Evolutionary conservation across 2,797 vertebrate species (phyloP).

Genomic region (Sphenopsis melanotis): DNA sequence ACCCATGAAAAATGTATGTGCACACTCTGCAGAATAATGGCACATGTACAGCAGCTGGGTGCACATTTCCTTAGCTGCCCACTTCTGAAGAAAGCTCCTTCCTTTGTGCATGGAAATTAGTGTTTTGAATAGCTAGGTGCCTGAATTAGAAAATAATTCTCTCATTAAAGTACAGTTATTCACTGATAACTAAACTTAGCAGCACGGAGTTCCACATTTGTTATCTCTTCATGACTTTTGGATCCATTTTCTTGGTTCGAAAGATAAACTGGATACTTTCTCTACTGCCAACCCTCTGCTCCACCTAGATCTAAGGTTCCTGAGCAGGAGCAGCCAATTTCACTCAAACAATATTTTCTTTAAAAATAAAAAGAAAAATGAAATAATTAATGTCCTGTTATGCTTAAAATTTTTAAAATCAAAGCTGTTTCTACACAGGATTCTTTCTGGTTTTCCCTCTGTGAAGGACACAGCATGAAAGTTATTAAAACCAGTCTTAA

Average conservation of each 20-base stretch:
- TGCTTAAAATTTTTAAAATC: slow-evolving; percentile 2
- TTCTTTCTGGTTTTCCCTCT: slow-evolving; percentile 54
- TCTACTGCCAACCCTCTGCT: background rate
- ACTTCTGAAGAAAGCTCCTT: background rate
- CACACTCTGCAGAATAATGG: background rate
- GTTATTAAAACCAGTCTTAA: slow-evolving; percentile 22
- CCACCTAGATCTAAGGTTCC: background rate
- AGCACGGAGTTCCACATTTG: background rate
- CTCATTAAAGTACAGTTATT: background rate
- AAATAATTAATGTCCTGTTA: background rate
- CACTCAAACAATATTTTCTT: slow-evolving; percentile 40
- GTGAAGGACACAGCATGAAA: slow-evolving; percentile 7
- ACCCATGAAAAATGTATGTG: background rate
- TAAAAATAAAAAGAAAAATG: slow-evolving; percentile 32
- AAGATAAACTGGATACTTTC: background rate
- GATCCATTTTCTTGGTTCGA: background rate
- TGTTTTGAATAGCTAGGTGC: background rate
- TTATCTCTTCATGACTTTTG: background rate
- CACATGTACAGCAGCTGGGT: background rate
- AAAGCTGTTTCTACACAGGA: slow-evolving; percentile 47
- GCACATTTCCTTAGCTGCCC: background rate
- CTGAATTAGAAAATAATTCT: background rate
- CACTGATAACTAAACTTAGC: background rate
- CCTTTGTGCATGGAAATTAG: background rate
- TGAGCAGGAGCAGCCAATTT: background rate